Base-by-base conservation (phyloP, 1,140 invertebrate species). In the Eurytemora carolleeae region DNA sequence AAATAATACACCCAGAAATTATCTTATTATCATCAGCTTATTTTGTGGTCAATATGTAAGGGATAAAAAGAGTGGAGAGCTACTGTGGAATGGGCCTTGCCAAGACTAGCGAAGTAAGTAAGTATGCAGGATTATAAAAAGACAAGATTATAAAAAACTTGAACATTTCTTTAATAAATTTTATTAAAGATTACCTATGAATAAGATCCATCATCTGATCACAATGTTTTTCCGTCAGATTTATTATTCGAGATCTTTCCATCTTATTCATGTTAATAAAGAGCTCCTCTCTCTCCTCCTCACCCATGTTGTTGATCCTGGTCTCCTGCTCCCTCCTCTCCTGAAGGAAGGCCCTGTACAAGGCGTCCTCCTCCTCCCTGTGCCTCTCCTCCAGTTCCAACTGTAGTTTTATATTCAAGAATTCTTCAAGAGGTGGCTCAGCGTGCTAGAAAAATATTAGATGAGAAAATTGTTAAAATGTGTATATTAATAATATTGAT, bases 161-260 rank as follows among this genome's bases (percentile, higher is more conserved):
- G n/a, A n/a, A n/a, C n/a, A n/a, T n/a, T n/a, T n/a, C n/a, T n/a
- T n/a, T n/a, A n/a, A n/a, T n/a, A n/a, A n/a, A n/a, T n/a, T n/a
- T n/a, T n/a, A n/a, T n/a, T n/a, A n/a, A n/a, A n/a, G n/a, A n/a
- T n/a, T n/a, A n/a, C n/a, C n/a, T n/a, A n/a, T 56, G 55, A 22
- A 61, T 61, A 21, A 53, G 22, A 24, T 61, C 59, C 59, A 61
- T 21, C 59, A 61, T 61, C 19, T 61, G 59, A n/a, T 24, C 22
- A 44, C 59, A 56, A 21, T 61, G 59, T 3, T 31, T 24, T 16
- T 31, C 22, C 19, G 59, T 31, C 19, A 61, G 24, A 20, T 31
- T 61, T 18, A 61, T 31, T 17, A 20, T 24, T 55, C 55, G 53
- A 18, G 59, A 61, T 17, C 59, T n/a, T 53, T 61, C 59, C 16